Percentiles rank a stretch among this genome's conserved stretches.
Evolutionary conservation across 2,888 invertebrate species (phyloP).

Genomic region (Drosophila pseudotalamancana): DNA sequence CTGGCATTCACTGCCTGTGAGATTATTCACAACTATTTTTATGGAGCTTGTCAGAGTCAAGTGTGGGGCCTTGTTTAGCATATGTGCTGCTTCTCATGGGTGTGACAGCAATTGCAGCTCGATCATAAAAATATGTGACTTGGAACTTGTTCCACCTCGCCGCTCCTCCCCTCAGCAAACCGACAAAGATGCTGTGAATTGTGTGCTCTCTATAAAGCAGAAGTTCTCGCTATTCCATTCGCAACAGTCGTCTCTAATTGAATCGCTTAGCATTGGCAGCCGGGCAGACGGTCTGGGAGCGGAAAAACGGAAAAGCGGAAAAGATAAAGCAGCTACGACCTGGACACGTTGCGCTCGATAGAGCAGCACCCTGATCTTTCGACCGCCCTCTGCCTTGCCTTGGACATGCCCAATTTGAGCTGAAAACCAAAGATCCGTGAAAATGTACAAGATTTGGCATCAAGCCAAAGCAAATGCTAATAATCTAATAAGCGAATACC

Average conservation of each 20-base stretch:
- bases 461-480: constrained; percentile 37
- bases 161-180: background rate
- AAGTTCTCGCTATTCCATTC: too few species aligned
- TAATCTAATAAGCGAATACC: constrained; percentile 15
- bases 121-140: background rate
- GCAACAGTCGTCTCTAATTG: constrained; percentile 9
- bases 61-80: background rate
- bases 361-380: constrained; percentile 44
- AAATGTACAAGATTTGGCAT: constrained; percentile 25
- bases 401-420: constrained; percentile 64
- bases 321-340: constrained; percentile 1
- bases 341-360: constrained; percentile 34
- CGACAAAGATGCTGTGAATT: too few species aligned
- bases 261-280: background rate
- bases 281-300: constrained; percentile 6
- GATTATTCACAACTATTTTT: background rate
- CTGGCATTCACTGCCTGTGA: too few species aligned
- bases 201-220: too few species aligned
- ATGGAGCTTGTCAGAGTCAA: background rate
- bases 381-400: constrained; percentile 16
- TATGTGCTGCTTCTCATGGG: constrained; percentile 8
- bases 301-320: too few species aligned
- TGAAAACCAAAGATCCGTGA: constrained; percentile 61
- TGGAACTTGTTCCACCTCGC: too few species aligned
- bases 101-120: constrained; percentile 1